These are phyloP conservation scores for Chauna torquata DNA, from an alignment of 2,113 vertebrate species.

Conservation along the genomic window DNA sequence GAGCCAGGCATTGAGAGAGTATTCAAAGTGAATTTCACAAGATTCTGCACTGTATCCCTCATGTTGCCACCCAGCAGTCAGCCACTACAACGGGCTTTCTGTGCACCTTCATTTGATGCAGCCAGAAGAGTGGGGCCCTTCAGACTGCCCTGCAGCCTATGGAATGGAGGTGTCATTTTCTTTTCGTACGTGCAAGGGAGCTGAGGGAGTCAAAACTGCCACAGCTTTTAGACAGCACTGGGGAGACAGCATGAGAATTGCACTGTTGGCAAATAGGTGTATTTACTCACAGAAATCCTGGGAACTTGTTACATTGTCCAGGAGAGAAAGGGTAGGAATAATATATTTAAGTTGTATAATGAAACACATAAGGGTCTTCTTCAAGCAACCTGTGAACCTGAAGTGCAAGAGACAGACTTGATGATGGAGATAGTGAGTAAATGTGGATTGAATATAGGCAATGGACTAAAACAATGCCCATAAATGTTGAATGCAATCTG, in stretches of 20 bases:
- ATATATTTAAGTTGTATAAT: neutral
- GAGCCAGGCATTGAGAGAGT: fast-evolving
- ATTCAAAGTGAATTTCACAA: neutral
- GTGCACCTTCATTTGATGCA: neutral
- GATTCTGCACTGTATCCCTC: neutral
- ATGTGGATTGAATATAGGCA: neutral
- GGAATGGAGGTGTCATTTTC: neutral
- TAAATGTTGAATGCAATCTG: neutral
- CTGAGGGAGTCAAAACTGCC: neutral
- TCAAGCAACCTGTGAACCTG: neutral
- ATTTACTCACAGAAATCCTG: neutral
- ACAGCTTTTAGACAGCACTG: neutral
- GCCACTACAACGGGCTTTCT: neutral
- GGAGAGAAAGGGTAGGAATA: neutral
- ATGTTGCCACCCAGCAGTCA: fast-evolving
- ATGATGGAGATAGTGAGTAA: neutral
- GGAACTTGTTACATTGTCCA: neutral
- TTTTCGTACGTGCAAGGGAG: neutral
- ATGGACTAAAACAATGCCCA: neutral
- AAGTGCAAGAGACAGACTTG: neutral
- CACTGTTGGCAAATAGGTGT: neutral
- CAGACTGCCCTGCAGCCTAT: neutral
- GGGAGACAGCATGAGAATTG: neutral
- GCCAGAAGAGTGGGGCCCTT: neutral
- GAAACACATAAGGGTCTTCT: conserved; percentile 40